Conservation (phyloP, 2,888 invertebrate genomes). For the Keiferia lycopersicella region DNA sequence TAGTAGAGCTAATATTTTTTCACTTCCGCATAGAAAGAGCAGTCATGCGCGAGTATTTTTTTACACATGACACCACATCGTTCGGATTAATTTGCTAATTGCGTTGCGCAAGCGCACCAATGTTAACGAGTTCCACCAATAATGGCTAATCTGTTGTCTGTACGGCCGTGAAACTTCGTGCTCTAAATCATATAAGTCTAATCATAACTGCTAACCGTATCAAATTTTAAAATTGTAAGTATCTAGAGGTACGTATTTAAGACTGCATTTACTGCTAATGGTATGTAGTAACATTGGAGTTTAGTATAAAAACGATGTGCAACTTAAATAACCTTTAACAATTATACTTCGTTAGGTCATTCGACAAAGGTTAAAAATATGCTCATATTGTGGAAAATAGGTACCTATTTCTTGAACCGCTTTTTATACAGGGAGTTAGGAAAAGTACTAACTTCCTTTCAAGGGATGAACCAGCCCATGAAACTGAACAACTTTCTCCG, state of each 20-base stretch:
- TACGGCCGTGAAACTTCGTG: slow-evolving; percentile 53
- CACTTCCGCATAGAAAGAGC: too few species aligned
- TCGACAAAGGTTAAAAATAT: background rate
- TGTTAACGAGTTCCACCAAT: slow-evolving; percentile 31
- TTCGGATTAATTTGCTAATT: background rate
- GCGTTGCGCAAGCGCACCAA: slow-evolving; percentile 16
- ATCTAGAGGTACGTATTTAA: background rate
- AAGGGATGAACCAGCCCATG: too few species aligned
- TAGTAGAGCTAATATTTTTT: too few species aligned
- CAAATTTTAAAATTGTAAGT: slow-evolving; percentile 14
- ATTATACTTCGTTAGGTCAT: background rate
- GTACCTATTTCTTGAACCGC: too few species aligned
- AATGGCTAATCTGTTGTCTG: background rate
- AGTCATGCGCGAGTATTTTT: background rate
- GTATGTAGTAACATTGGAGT: slow-evolving; percentile 12
- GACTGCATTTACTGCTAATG: background rate
- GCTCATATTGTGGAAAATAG: too few species aligned
- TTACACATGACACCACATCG: background rate
- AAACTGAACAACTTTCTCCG: too few species aligned
- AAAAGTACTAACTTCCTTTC: too few species aligned
- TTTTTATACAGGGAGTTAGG: too few species aligned
- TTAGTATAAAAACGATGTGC: background rate
- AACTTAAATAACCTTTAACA: background rate
- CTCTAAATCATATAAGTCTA: slow-evolving; percentile 52
- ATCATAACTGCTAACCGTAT: slow-evolving; percentile 11